These are phyloP conservation scores for Goniozus legneri DNA, from an alignment of 1,140 invertebrate genomes.

Conservation along the genomic window DNA sequence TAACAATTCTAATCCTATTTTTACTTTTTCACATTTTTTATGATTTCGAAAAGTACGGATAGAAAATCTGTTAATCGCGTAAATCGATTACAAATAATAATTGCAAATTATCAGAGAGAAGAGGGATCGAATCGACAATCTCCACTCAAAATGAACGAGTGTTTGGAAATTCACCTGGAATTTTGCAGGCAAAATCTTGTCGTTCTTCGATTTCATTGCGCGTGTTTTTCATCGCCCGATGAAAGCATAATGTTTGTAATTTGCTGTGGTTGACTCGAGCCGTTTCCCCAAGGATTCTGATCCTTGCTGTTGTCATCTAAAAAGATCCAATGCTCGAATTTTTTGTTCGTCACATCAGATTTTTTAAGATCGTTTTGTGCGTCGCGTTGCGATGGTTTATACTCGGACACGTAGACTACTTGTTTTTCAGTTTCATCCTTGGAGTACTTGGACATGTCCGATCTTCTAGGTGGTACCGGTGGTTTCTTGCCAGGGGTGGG, in stretches of 20 bases:
- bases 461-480: constrained; percentile 45
- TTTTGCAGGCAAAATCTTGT: background rate
- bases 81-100: too few species aligned
- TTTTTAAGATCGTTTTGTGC: constrained; percentile 2
- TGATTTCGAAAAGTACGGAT: too few species aligned
- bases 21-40: too few species aligned
- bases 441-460: constrained; percentile 34
- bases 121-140: too few species aligned
- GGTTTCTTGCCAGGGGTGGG: constrained; percentile 40
- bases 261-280: constrained; percentile 34
- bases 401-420: constrained; percentile 49
- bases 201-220: constrained; percentile 1
- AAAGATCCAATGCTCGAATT: constrained; percentile 41
- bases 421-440: constrained; percentile 38
- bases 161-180: too few species aligned
- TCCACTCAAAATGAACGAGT: too few species aligned
- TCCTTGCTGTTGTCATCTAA: constrained; percentile 37
- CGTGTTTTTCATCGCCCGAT: constrained; percentile 31
- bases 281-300: constrained; percentile 38
- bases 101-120: too few species aligned
- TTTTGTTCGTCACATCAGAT: constrained; percentile 14
- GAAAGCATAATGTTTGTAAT: constrained; percentile 42
- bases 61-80: too few species aligned
- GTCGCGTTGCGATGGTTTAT: constrained; percentile 33
- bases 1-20: too few species aligned